Evolutionary conservation across 2,113 vertebrate species (phyloP), one percentile per base, ranked within the genome.

Genomic region (Pithys albifrons): DNA sequence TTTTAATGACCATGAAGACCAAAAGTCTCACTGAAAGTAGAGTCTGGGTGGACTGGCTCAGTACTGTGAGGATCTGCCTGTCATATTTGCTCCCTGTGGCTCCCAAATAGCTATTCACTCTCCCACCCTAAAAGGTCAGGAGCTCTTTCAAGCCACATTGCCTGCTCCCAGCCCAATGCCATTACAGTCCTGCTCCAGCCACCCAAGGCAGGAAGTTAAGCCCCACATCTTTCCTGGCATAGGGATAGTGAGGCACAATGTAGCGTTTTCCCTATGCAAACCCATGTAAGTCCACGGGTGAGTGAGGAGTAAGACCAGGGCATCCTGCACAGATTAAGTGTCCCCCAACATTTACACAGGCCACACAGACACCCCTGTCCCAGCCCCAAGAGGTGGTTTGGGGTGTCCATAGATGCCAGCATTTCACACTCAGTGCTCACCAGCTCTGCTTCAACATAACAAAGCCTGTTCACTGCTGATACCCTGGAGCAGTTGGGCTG

Each of bases 71-170:
- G 4, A 72, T 25, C 35, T n/a, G 28, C 5, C 48, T 72, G 19
- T 48, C 2, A 1, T 31, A 61, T 65, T 37, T 71, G 37, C 43
- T 51, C 15, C 29, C 16, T 10, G 7, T 0, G 3, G 29, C 45
- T 79, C 61, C 23, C 2, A 2, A 12, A n/a, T 8, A 57, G 33
- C 19, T 1, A 1, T 54, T 66, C 46, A 2, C 28, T 57, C 62
- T 85, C 43, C 9, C n/a, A 74, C 5, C 12, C 20, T 31, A 37
- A 45, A 45, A 2, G 54, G 9, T 24, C 37, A 51, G 48, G 61
- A 71, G 55, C n/a, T 78, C 55, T 48, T 58, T 55, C 0, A 0
- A 7, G 41, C 25, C 31, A 6, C 39, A 31, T 25, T 48, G 22
- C 20, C 59, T n/a, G 31, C 4, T 28, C 24, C 28, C 35, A 52